These are phyloP conservation scores for Procavia capensis DNA, from an alignment of 2,113 vertebrate species.

Conservation along the genomic window DNA sequence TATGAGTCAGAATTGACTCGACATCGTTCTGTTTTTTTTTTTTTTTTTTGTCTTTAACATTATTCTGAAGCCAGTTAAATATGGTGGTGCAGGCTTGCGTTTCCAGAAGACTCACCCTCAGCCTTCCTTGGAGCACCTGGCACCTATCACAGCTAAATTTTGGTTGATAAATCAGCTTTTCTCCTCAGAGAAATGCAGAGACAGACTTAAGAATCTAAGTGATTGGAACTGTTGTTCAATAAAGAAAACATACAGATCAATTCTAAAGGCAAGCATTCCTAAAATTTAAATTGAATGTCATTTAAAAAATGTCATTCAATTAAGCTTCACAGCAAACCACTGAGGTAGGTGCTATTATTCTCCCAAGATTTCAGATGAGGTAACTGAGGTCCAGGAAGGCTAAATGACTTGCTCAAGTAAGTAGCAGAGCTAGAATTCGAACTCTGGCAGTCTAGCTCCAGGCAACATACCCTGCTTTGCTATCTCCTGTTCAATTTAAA, in stretches of 20 bases:
- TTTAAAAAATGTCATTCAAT: background rate
- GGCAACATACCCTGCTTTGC: background rate
- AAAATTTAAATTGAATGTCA: conserved; percentile 24
- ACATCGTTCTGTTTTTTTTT: no score
- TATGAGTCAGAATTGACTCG: no score
- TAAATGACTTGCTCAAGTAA: conserved; percentile 31
- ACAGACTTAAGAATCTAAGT: background rate
- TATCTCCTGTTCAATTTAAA: background rate
- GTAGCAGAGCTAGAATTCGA: conserved; percentile 21
- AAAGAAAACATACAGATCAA: conserved; percentile 39
- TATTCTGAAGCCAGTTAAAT: background rate
- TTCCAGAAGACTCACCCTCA: background rate
- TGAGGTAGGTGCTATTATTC: background rate
- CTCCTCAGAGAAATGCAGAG: conserved; percentile 11
- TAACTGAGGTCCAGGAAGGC: background rate
- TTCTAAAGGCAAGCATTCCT: conserved; percentile 17
- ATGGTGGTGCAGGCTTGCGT: background rate
- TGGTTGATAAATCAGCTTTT: conserved; percentile 9
- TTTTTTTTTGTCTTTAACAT: background rate
- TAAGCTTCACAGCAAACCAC: background rate
- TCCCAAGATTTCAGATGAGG: background rate
- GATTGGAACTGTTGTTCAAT: background rate
- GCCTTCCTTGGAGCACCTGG: background rate
- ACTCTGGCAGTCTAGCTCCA: background rate
- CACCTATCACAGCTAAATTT: background rate